These are phyloP conservation scores for Ochropleura leucogaster DNA, from an alignment of 2,888 invertebrate genomes.

Conservation along the genomic window DNA sequence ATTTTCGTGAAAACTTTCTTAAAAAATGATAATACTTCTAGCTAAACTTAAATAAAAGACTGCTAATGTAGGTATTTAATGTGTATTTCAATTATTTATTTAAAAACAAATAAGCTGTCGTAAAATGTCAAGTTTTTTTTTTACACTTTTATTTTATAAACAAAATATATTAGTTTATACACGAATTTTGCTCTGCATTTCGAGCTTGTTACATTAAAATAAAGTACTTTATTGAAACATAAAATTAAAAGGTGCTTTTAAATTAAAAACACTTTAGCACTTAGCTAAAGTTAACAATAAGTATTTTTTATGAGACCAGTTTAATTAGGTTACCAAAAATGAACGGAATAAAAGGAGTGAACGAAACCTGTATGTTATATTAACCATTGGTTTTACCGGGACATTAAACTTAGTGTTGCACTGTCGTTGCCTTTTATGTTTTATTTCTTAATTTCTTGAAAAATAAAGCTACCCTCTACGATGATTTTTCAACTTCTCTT, in stretches of 20 bases:
- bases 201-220: not conserved
- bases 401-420: not conserved
- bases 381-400: not conserved
- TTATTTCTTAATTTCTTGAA: conserved; percentile 9
- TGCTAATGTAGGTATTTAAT: not conserved
- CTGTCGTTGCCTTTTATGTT: not conserved
- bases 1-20: not conserved
- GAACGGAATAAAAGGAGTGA: no score
- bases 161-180: not conserved
- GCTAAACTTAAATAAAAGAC: not conserved
- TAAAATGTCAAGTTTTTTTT: not conserved
- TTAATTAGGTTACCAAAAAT: not conserved
- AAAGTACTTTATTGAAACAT: not conserved
- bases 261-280: conserved; percentile 22
- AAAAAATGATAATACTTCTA: not conserved
- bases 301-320: not conserved
- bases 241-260: not conserved
- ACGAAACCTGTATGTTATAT: conserved; percentile 5
- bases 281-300: not conserved
- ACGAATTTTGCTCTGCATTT: not conserved
- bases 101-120: conserved; percentile 8
- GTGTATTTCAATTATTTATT: not conserved
- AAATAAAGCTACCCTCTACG: not conserved
- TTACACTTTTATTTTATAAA: no score
- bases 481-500: not conserved